Percentiles rank a stretch among this genome's conserved stretches.
Evolutionary conservation across 2,113 vertebrate species (phyloP).

Genomic region (Zeus faber): DNA sequence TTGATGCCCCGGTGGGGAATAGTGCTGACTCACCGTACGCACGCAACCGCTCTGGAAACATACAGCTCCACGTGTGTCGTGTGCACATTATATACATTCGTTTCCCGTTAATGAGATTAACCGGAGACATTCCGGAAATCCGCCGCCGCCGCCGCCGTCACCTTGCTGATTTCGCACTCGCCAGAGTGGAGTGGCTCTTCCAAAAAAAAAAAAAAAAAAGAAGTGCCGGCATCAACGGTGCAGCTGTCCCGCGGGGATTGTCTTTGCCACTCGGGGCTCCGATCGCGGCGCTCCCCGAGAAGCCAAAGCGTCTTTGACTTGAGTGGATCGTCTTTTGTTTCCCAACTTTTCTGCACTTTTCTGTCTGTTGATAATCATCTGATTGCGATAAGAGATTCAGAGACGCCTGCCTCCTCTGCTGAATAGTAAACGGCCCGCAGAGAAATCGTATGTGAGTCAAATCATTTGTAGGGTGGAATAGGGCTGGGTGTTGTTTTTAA

Average conservation of each 20-base stretch:
- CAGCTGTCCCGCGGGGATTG: conserved; percentile 31
- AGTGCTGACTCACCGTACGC: conserved; percentile 34
- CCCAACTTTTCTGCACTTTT: neutral
- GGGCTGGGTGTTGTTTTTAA: no score
- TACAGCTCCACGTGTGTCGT: neutral
- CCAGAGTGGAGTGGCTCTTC: conserved; percentile 17
- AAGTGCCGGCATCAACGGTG: conserved; percentile 31
- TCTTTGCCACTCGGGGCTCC: conserved; percentile 15
- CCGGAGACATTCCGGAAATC: conserved; percentile 47
- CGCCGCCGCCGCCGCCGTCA: no score
- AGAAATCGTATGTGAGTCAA: neutral
- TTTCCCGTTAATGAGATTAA: conserved; percentile 59
- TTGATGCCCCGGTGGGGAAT: conserved; percentile 47
- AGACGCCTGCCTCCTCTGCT: neutral
- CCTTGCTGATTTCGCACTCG: conserved; percentile 37
- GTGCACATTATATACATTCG: conserved; percentile 57
- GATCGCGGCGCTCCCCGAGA: no score
- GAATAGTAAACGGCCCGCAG: neutral
- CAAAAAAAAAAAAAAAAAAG: no score
- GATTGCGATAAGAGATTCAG: neutral
- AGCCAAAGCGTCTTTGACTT: no score
- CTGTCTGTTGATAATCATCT: neutral
- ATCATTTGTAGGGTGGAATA: neutral
- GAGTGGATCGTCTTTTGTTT: neutral
- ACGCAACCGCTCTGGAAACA: no score